Conservation (phyloP, 2,888 invertebrate species). For the Tuberolachnus salignus region DNA sequence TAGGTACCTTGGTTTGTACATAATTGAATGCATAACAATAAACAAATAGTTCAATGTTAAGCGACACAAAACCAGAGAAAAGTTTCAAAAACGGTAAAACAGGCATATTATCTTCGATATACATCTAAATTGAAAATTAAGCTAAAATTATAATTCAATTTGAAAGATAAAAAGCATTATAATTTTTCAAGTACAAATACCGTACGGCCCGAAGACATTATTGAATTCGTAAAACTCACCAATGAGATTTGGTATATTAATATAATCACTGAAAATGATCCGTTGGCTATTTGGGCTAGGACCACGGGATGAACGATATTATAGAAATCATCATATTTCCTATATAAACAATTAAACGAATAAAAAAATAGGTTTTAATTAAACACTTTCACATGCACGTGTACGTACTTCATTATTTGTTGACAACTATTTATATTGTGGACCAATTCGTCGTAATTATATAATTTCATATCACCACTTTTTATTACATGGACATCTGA, state of each 20-base stretch:
- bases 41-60: not conserved
- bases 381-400: too few species aligned
- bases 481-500: too few species aligned
- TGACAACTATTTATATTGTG: too few species aligned
- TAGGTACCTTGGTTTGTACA: not conserved
- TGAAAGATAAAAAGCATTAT: not conserved
- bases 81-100: not conserved
- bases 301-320: not conserved
- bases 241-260: not conserved
- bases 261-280: not conserved
- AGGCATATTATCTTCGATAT: not conserved
- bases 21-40: not conserved
- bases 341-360: not conserved
- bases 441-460: too few species aligned
- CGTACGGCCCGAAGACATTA: too few species aligned
- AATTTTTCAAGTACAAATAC: not conserved
- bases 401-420: too few species aligned
- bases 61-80: not conserved
- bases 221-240: not conserved
- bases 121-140: not conserved
- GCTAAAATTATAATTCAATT: not conserved
- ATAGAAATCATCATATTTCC: constrained; percentile 1
- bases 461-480: too few species aligned
- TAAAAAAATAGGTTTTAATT: not conserved
- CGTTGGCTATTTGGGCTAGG: not conserved